Evolutionary conservation across 1,140 invertebrate species (phyloP), one percentile per base, ranked within the genome.

Genomic region (Pollicipes pollicipes): DNA sequence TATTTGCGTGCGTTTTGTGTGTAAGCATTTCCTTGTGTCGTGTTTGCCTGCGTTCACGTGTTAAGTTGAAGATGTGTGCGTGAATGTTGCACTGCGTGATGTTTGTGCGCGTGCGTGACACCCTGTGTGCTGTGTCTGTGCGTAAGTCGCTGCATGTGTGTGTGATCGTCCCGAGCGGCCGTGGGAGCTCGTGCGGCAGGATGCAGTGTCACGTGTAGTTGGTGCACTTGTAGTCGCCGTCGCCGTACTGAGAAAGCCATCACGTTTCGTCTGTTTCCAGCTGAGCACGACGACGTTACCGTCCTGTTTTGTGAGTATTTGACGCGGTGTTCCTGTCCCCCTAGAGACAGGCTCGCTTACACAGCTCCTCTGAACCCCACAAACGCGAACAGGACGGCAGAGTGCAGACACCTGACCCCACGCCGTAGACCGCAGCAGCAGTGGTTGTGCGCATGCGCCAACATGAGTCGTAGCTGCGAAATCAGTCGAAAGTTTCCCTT

Each of bases 271-370:
- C 17, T 58, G 45, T 70, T 66, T 70, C n/a, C 70, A 70, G 70
- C 70, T 13, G 70, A 35, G 1, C 70, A 70, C 29, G 58, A 70
- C 26, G 70, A 70, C n/a, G 70, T 70, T 2, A 35, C 70, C 26
- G 70, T 70, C 3, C 32, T 70, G 58, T 70, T 70, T 29, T 70
- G 70, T 70, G 26, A 70, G 70, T 70, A 70, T 26, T 45, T 21
- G 45, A 58, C 13, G 2, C 17, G 24, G 8, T 21, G 13, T 10
- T 24, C 10, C 45, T 21, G 6, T 58, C 45, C 45, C 45, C 45
- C 13, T 58, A 58, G 45, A 21, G 10, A 2, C 45, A 6, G 10
- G 13, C 45, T 24, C 6, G 21, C 17, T 24, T 21, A 3, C 21
- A 10, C 45, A 58, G 13, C 45, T 21, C 13, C 45, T 3, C 45